phyloP scores from a whole-genome alignment of 2,888 invertebrate genomes.

The Eristalis arbustorum region DNA sequence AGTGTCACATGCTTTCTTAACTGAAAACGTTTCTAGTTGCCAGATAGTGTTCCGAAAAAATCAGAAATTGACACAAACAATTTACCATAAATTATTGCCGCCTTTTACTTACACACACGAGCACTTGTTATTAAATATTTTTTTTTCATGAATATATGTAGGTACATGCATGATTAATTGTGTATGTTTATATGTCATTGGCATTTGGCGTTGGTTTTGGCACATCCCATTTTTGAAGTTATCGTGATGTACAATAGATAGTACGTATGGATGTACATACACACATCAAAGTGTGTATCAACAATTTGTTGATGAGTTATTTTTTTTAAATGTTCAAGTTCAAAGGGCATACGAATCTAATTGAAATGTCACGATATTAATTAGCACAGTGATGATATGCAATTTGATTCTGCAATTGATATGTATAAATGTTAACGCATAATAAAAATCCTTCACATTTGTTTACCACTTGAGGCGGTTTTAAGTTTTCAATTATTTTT shows the following conservation, averaged over 20 bases:
- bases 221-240: background rate
- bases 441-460: background rate
- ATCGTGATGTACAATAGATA: too few relatives aligned
- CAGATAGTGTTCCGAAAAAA: conserved; percentile 15
- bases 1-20: conserved; percentile 41
- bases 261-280: too few relatives aligned
- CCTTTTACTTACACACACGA: background rate
- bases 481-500: background rate
- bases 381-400: too few relatives aligned
- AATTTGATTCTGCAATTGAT: too few relatives aligned
- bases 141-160: background rate
- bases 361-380: too few relatives aligned
- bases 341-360: too few relatives aligned
- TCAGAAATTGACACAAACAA: conserved; percentile 22
- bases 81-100: conserved; percentile 29
- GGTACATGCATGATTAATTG: background rate
- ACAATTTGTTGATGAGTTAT: too few relatives aligned
- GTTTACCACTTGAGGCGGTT: background rate
- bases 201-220: background rate
- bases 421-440: too few relatives aligned
- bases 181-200: background rate
- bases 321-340: too few relatives aligned
- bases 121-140: too few relatives aligned
- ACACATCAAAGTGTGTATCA: too few relatives aligned
- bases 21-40: conserved; percentile 17